Base-by-base conservation (phyloP, 2,113 vertebrate species). In the Erythrolamprus reginae region DNA sequence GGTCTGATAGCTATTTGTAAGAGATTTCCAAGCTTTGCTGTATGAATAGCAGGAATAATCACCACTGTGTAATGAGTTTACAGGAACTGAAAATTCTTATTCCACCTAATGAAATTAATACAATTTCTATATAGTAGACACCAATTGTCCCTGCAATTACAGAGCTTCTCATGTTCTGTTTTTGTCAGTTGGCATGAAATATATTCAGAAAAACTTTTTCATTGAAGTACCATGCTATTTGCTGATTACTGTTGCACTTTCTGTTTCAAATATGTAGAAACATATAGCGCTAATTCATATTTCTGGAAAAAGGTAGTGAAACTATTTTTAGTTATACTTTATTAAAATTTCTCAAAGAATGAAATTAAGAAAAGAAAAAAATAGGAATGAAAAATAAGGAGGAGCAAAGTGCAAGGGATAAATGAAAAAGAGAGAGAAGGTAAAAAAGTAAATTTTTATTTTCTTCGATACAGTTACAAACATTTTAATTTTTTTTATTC, bases 11-110 rank as follows among this genome's bases (percentile, higher is more conserved):
- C 33, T 86, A 51, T 21, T 88, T 47, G 28, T 88, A 28, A 50
- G 82, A 65, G 7, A 23, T 45, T 83, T 47, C 53, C 55, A 84
- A 93, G 94, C 58, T 7, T 5, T 61, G 91, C 89, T 88, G 42
- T 65, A 28, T n/a, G 1, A 5, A 65, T 65, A 92, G 88, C 5
- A 88, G 12, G 50, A 90, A 24, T 42, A 86, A 84, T 65, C 2
- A 4, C 90, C 88, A 47, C 21, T 1, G 1, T 45, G 1, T 48
- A 85, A 9, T 45, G 23, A 42, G 45, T 28, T 33, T 47, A 93
- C 26, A 42, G 70, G 42, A 77, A 77, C 70, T 42, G 33, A 21
- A 77, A 77, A 77, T 77, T 5, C 42, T 15, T 24, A 70, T 70
- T 51, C n/a, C 17, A 84, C 84, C 3, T 9, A n/a, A 2, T 89